Percentiles rank a stretch among this genome's conserved stretches.
Conservation (phyloP, 2,113 vertebrate species). For the Plotosus lineatus region DNA sequence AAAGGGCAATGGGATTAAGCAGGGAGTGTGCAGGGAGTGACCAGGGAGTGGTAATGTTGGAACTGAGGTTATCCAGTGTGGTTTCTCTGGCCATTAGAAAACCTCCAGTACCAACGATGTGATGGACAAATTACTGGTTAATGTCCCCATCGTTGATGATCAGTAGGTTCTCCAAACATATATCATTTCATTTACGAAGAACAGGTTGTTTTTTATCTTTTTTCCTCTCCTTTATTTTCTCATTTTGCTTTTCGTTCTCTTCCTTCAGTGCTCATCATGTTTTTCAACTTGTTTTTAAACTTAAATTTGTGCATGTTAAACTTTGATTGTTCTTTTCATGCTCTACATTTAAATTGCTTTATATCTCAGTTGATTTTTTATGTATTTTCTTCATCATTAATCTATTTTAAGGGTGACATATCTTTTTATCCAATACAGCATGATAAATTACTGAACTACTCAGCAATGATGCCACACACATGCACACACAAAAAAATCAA, state of each 20-base stretch:
- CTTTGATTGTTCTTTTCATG: neutral
- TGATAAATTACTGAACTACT: neutral
- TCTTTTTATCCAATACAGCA: neutral
- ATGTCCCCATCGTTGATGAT: neutral
- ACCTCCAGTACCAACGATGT: neutral
- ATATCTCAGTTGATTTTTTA: neutral
- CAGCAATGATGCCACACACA: neutral
- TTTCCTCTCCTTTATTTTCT: neutral
- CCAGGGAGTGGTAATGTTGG: slow-evolving; percentile 1
- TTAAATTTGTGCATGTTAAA: no score
- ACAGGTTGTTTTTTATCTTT: neutral
- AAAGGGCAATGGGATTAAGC: slow-evolving; percentile 23
- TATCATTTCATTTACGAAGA: neutral
- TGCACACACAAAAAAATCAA: neutral
- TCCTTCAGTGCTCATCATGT: neutral
- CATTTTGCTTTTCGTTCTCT: neutral
- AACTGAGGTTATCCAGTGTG: slow-evolving; percentile 22
- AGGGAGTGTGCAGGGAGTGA: slow-evolving; percentile 2
- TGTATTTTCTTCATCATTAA: neutral
- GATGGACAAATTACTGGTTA: neutral
- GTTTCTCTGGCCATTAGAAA: neutral
- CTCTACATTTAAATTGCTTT: neutral
- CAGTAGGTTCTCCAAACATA: neutral
- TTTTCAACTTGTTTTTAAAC: neutral
- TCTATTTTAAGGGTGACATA: neutral